Base-by-base conservation (phyloP, 2,888 invertebrate genomes). In the Ditylenchus weischeri region DNA sequence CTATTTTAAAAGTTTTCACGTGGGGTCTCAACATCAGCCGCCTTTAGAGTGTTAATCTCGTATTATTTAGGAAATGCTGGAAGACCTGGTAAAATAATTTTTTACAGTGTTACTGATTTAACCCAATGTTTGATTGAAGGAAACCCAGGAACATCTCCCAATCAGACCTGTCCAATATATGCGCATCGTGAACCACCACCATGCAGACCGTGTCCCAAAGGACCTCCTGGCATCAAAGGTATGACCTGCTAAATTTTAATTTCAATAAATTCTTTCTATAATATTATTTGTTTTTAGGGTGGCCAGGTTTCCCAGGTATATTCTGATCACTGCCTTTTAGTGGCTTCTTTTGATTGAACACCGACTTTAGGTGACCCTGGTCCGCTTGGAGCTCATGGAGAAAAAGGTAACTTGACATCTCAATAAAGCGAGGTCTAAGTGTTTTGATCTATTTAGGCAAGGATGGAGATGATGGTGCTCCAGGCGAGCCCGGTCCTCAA, bases 261-360 rank as follows among this genome's bases (percentile, higher is more conserved):
- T 8, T 43, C 1, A 15, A 13, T 43, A 15, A 15, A 13, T 10
- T 43, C 43, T 2, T 6, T 38, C 11, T 38, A 38, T 38, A 38
- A 11, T 38, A 43, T n/a, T 18, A 18, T 36, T 69, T 81, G 8
- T 43, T 43, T n/a, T 43, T 43, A 43, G 43, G 83, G 19, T 83
- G 83, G 83, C 83, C 83, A 15, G 83, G 83, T 38, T 83, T 83
- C 73, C 82, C 82, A 15, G 82, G 54, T 54, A 54, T 13, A 54
- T 18, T 54, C 15, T 54, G 4, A 54, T 15, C 13, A 54, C 13
- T 51, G 2, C 1, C n/a, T 54, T 15, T 54, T 29, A 54, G n/a
- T 13, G 11, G 10, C 10, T 15, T 1, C 13, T n/a, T 11, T 18
- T 54, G 13, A 54, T 54, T 54, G 1, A 11, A 54, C 13, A 43